Evolutionary conservation across 1,140 invertebrate species (phyloP).

Genomic region (Leptinotarsa lineolata): DNA sequence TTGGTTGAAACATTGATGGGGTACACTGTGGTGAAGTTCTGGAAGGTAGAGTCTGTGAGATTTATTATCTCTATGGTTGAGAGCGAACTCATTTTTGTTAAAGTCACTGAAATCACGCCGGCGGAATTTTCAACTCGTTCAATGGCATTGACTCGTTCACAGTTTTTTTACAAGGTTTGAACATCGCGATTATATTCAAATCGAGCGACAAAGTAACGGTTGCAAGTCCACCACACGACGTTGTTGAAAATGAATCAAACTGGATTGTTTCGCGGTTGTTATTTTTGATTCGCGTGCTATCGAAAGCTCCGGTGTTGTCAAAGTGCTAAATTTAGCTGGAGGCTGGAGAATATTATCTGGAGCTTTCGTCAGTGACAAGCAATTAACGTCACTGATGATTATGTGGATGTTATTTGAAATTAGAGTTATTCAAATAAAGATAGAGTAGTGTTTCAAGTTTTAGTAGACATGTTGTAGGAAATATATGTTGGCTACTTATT

Average conservation of each 20-base stretch:
- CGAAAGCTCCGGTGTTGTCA: neutral
- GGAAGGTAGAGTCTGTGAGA: neutral
- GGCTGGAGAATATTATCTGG: too few species aligned
- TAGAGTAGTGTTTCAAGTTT: too few species aligned
- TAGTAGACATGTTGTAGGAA: too few species aligned
- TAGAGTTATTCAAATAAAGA: too few species aligned
- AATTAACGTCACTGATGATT: too few species aligned
- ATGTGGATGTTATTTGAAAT: too few species aligned
- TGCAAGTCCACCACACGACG: neutral
- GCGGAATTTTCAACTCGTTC: neutral
- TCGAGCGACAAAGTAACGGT: neutral
- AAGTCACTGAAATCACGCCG: neutral
- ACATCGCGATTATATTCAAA: neutral
- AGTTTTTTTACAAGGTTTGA: neutral
- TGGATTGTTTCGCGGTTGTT: conserved; percentile 1
- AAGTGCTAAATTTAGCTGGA: too few species aligned
- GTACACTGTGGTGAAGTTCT: neutral
- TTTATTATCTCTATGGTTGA: neutral
- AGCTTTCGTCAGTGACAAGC: too few species aligned
- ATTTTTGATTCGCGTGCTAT: conserved; percentile 20
- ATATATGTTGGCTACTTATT: too few species aligned
- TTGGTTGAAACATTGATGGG: neutral
- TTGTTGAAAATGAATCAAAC: conserved; percentile 2
- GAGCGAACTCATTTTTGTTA: neutral
- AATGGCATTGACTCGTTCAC: neutral